Percentiles rank a stretch among this genome's conserved stretches.
Evolutionary conservation across 2,113 vertebrate genomes (phyloP).

Genomic region (Azemiops feae): DNA sequence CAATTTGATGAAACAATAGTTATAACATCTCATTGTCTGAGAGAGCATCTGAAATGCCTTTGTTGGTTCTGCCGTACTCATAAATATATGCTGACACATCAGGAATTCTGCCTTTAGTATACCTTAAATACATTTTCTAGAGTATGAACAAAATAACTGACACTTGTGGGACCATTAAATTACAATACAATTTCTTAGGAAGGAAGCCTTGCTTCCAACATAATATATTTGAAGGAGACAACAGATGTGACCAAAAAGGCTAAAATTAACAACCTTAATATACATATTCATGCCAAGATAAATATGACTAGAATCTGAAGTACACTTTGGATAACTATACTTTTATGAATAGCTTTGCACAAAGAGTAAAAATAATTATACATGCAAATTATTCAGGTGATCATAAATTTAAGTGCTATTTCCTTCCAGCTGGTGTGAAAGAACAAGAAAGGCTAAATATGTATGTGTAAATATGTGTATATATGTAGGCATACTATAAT

Average conservation of each 20-base stretch:
- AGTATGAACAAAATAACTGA: not conserved
- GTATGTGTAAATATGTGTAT: not conserved
- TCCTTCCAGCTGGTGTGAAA: not conserved
- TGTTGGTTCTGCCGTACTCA: not conserved
- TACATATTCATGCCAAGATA: not conserved
- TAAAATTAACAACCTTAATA: not conserved
- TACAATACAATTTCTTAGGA: not conserved
- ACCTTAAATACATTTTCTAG: not conserved
- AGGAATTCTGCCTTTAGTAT: not conserved
- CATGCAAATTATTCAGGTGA: not conserved
- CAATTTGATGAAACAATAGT: not conserved
- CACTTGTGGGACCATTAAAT: accelerated
- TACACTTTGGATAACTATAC: not conserved
- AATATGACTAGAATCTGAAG: not conserved
- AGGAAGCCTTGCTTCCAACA: not conserved
- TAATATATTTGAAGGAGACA: not conserved
- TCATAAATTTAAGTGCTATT: not conserved
- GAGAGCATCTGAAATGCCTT: not conserved
- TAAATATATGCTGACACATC: not conserved
- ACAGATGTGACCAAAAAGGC: not conserved
- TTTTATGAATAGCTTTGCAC: not conserved
- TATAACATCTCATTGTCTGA: not conserved
- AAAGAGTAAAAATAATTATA: not conserved
- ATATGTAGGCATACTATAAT: not conserved
- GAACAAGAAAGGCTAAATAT: not conserved